These are phyloP conservation scores for Argynnis bischoffii DNA, from an alignment of 2,888 invertebrate species.

Conservation along the genomic window DNA sequence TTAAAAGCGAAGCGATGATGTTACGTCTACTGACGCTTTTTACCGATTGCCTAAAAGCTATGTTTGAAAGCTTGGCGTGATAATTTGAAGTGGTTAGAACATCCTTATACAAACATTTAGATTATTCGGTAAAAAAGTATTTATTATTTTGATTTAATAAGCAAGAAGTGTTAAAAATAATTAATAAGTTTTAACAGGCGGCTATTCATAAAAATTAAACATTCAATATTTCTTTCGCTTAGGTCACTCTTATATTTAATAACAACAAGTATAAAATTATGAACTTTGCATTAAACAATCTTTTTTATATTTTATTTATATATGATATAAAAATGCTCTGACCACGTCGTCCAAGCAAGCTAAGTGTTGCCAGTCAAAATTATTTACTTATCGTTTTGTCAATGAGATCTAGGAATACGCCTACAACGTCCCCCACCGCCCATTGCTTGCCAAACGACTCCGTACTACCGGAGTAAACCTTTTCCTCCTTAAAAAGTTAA, in stretches of 20 bases:
- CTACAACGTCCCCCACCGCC: conserved; percentile 99
- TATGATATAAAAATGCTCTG: conserved; percentile 52
- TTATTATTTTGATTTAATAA: too few species aligned
- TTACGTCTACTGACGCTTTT: conserved; percentile 42
- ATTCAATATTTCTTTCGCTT: too few species aligned
- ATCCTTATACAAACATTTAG: conserved; percentile 43
- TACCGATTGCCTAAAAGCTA: conserved; percentile 52
- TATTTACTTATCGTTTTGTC: conserved; percentile 99
- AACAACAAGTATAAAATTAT: too few species aligned
- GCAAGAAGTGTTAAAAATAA: too few species aligned
- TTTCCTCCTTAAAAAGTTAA: conserved; percentile 93
- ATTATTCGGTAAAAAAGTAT: too few species aligned
- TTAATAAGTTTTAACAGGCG: too few species aligned
- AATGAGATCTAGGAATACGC: conserved; percentile 99
- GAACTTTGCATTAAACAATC: background rate
- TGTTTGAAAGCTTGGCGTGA: conserved; percentile 43
- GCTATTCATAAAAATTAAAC: too few species aligned
- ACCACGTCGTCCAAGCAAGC: conserved; percentile 52
- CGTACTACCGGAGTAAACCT: conserved; percentile 95
- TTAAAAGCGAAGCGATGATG: conserved; percentile 62
- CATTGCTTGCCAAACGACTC: conserved; percentile 99
- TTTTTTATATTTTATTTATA: conserved; percentile 6
- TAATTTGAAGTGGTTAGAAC: conserved; percentile 54
- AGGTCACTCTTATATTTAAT: too few species aligned
- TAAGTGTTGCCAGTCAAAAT: conserved; percentile 43